Evolutionary conservation across 2,888 invertebrate genomes (phyloP), one percentile per base, ranked within the genome.

Genomic region (Eueremaeus valkanovi): DNA sequence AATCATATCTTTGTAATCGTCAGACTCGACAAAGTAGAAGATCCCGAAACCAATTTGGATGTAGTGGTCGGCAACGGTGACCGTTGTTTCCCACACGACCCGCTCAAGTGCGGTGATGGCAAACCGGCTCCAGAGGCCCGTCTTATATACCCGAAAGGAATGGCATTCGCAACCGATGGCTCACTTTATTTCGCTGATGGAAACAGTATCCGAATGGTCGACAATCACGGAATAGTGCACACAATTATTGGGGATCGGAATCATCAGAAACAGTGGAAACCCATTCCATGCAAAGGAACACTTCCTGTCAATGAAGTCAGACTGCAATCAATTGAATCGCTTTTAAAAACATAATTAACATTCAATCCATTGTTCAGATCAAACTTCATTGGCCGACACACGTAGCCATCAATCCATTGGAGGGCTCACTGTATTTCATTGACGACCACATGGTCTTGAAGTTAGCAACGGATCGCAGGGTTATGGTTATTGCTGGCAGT

Each of bases 131-230:
- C 91, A 73, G 89, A 91, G 81, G 95, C 98, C 0, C 91, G 94
- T 82, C 87, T 99, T 76, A 91, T 93, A 45, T 95, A 95, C 87
- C 95, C 98, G 3, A 99, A 98, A 89, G 97, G 93, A 89, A 83
- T 77, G 74, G 78, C 77, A 11, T 76, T 80, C 24, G 79, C 77
- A 49, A 93, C 94, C 74, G 77, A 95, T 81, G 95, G 95, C 79
- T 90, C 93, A 0, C 84, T 97, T 0, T 97, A 95, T 84, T 94
- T 97, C 82, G 96, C 95, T 68, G 97, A 97, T 83, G 96, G 96
- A 3, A 94, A 92, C 8, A 96, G 96, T 0, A 79, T 85, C 77
- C 88, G 98, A 78, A 92, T 92, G 40, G 93, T 99, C 13, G 95
- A 95, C 86, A 81, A 82, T 31, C 82, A 84, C 77, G 95, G 94